Percentiles rank a stretch among this genome's conserved stretches.
phyloP scores from a whole-genome alignment of 53 echinoderm and acorn worm species.

The Paelopatides confundens region DNA sequence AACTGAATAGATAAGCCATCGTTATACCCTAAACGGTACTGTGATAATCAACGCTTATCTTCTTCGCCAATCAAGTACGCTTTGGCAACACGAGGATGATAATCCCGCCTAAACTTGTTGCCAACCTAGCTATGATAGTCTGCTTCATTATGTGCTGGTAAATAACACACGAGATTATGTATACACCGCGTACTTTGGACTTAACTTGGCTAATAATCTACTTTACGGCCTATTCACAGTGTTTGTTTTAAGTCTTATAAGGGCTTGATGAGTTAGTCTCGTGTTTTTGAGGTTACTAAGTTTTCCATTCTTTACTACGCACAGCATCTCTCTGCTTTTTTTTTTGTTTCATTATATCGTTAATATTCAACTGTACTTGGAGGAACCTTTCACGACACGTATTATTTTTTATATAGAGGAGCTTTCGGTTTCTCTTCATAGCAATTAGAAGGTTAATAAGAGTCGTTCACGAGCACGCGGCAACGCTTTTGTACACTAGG shows the following conservation, averaged over 20 bases:
- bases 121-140: not conserved
- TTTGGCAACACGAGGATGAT: not conserved
- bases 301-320: not conserved
- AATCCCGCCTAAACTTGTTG: slow-evolving; percentile 36
- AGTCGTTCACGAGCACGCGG: too few species aligned
- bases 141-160: not conserved
- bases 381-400: too few species aligned
- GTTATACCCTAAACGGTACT: not conserved
- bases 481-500: too few species aligned
- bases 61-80: not conserved
- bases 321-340: not conserved
- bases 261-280: not conserved
- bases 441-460: too few species aligned
- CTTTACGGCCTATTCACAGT: not conserved
- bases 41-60: not conserved
- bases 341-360: slow-evolving; percentile 20
- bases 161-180: not conserved
- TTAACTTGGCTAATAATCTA: not conserved
- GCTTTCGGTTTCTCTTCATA: too few species aligned
- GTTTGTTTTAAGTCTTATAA: not conserved
- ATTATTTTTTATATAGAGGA: too few species aligned
- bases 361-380: slow-evolving; percentile 26
- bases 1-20: not conserved
- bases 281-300: not conserved
- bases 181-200: slow-evolving; percentile 31